Evolutionary conservation across 1,140 invertebrate genomes (phyloP), one percentile per base, ranked within the genome.

Genomic region (Zaprionus davidi): DNA sequence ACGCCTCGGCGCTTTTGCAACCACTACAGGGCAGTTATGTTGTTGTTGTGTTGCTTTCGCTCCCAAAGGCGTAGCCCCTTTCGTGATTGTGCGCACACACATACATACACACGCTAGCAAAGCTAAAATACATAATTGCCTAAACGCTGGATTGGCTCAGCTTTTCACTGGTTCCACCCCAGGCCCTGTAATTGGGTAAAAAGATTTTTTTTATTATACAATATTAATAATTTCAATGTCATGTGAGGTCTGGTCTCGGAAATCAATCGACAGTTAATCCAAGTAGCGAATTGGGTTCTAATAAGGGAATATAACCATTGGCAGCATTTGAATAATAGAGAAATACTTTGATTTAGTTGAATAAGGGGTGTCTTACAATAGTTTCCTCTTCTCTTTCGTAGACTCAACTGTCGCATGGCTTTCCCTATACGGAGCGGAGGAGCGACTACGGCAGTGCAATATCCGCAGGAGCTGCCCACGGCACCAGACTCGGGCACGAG

Each of bases 331-430:
- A n/a, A 44, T 44, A 44, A 17, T 46, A 46, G n/a, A 46, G 41
- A 46, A 46, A 46, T 46, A 11, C n/a, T 17, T 46, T 20, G 2
- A 9, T 17, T 17, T 46, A 46, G n/a, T 46, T 44, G 1, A 46
- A 46, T 1, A n/a, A 3, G 2, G 41, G 6, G 41, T 46, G 2
- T 17, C 20, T 24, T 22, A 12, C 20, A 62, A 11, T 28, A 4
- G 2, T 12, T 11, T 26, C 63, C 34, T 59, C 55, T 12, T 31
- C 5, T 28, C 63, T 31, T 64, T 41, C 51, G n/a, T 62, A 93
- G 92, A 91, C 92, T 17, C 92, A 93, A 74, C 70, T 93, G 17
- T 92, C 92, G 7, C 92, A 93, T 71, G 92, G 92, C 49, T 93
- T 93, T 80, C 92, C 92, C 36, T 93, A 93, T 49, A 86, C 92